Percentiles rank a stretch among this genome's conserved stretches.
Conservation (phyloP, 2,113 vertebrate species). For the Toxostoma redivivum region DNA sequence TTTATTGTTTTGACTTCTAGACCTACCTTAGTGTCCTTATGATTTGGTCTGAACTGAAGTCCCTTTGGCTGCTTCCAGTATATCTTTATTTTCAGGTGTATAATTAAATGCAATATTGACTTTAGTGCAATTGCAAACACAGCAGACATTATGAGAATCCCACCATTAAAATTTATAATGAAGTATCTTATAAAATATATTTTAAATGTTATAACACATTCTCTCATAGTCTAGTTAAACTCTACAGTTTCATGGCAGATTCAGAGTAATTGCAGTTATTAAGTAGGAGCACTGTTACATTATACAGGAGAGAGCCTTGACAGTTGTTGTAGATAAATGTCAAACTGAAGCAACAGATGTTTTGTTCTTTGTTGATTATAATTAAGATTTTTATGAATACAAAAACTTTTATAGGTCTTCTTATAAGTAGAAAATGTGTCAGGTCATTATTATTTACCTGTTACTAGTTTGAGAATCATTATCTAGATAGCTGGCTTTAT, state of each 20-base stretch:
- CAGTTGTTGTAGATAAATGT: not conserved
- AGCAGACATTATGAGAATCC: not conserved
- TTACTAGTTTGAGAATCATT: not conserved
- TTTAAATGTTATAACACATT: not conserved
- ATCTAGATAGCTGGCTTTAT: not conserved
- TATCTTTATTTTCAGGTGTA: not conserved
- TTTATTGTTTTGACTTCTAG: not conserved
- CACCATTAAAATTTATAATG: not conserved
- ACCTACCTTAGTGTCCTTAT: not conserved
- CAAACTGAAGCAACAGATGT: not conserved
- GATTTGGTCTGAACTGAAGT: not conserved
- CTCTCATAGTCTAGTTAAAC: not conserved
- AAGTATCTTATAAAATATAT: not conserved
- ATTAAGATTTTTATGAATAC: not conserved
- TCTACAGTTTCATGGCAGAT: conserved; percentile 4
- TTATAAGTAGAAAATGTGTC: not conserved
- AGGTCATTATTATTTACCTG: not conserved
- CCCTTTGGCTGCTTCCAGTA: not conserved
- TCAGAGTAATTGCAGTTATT: conserved; percentile 16
- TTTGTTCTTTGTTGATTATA: not conserved
- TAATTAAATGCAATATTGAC: not conserved
- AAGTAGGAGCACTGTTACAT: not conserved
- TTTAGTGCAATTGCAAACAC: not conserved
- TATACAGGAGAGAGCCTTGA: not conserved
- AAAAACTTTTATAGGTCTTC: not conserved